A percentile compares a stretch with the other conserved stretches of the same genome.
phyloP scores from a whole-genome alignment of 2,113 vertebrate genomes.

The Trochalopteron elliotii region DNA sequence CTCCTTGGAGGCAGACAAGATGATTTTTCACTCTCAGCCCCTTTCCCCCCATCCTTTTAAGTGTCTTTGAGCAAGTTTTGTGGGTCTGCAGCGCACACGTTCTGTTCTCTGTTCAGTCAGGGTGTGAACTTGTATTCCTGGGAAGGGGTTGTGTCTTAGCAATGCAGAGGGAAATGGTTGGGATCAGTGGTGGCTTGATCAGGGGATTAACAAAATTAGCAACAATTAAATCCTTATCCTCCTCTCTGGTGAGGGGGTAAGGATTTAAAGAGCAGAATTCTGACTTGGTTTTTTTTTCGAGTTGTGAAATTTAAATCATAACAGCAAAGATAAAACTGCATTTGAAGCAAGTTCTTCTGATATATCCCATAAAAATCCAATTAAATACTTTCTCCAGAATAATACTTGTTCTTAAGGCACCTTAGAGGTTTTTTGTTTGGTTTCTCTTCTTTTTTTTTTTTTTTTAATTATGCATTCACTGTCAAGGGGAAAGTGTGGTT shows the following conservation, averaged over 20 bases:
- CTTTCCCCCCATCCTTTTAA: not conserved
- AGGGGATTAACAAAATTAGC: not conserved
- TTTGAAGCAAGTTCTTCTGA: not conserved
- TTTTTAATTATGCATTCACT: not conserved
- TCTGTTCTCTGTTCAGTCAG: fast-evolving
- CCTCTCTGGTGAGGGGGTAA: not conserved
- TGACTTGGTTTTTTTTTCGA: not conserved
- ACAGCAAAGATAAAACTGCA: not conserved
- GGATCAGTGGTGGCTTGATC: not conserved
- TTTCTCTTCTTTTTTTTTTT: not conserved
- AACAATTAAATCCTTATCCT: not conserved
- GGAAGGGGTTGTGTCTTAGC: fast-evolving
- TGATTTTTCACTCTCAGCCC: not conserved
- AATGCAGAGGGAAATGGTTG: not conserved
- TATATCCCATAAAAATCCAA: not conserved
- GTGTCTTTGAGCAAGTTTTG: not conserved
- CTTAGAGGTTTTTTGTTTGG: not conserved
- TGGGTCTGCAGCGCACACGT: fast-evolving
- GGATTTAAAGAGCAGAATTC: not conserved
- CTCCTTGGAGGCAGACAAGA: not conserved
- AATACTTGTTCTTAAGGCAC: not conserved
- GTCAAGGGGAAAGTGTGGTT: not conserved
- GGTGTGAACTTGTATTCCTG: not conserved
- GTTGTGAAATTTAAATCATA: not conserved
- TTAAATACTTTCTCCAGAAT: not conserved